Conservation (phyloP, 2,113 vertebrate species). For the Ahaetulla prasina region DNA sequence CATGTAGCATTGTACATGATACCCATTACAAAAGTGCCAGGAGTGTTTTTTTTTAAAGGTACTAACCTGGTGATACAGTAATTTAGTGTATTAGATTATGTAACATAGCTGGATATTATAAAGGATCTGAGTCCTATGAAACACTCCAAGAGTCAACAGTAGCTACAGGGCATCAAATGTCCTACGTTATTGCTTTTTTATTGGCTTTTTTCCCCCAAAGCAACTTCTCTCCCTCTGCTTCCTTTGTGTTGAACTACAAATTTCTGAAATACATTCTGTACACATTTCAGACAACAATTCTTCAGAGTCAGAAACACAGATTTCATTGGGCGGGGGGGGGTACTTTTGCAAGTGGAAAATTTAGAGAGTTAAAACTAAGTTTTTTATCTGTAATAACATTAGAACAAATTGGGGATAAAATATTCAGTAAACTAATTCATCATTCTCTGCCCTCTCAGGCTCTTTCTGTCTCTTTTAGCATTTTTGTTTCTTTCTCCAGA, state of each 20-base stretch:
- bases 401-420: background rate
- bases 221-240: background rate
- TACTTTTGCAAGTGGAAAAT: background rate
- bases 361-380: background rate
- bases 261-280: slow-evolving; percentile 41
- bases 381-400: background rate
- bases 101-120: background rate
- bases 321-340: background rate
- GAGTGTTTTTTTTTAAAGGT: background rate
- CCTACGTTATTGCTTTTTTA: background rate
- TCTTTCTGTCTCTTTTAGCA: background rate
- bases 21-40: background rate
- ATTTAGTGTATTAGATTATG: background rate
- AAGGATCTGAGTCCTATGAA: background rate
- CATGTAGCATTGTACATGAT: background rate
- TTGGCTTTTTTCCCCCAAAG: background rate
- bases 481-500: background rate
- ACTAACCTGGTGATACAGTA: background rate
- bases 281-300: slow-evolving; percentile 24
- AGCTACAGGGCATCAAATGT: background rate
- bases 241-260: slow-evolving; percentile 2
- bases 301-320: slow-evolving; percentile 36
- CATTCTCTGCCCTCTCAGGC: background rate
- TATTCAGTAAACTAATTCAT: background rate
- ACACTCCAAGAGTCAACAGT: background rate